These are phyloP conservation scores for Pyrrhia umbra DNA, from an alignment of 2,888 invertebrate genomes.

Conservation along the genomic window DNA sequence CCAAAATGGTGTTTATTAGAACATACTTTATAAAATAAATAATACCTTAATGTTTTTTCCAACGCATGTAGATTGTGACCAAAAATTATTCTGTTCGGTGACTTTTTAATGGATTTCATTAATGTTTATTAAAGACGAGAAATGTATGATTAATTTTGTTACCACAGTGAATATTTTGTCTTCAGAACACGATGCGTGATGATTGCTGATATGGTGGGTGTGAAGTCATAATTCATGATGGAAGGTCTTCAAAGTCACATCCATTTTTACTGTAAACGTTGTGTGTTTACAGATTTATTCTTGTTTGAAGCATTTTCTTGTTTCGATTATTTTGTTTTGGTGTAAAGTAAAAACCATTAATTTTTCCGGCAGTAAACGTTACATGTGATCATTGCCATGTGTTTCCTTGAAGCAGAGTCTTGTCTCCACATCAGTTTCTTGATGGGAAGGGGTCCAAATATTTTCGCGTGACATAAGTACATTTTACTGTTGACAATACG, in stretches of 20 bases:
- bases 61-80: background rate
- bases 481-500: background rate
- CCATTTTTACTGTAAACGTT: background rate
- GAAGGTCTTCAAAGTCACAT: background rate
- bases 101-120: background rate
- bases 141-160: background rate
- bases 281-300: background rate
- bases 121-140: background rate
- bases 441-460: background rate
- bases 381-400: too few relatives aligned
- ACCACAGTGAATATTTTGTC: background rate
- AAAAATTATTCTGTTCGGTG: background rate
- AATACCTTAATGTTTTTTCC: slow-evolving; percentile 11
- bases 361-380: too few relatives aligned
- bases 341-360: too few relatives aligned
- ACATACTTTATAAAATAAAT: slow-evolving; percentile 26
- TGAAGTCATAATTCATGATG: background rate
- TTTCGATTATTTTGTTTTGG: too few relatives aligned
- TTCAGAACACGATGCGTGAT: background rate
- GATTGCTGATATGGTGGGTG: background rate
- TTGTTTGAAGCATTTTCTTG: background rate
- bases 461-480: background rate
- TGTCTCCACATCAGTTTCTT: background rate
- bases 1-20: slow-evolving; percentile 33
- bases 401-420: background rate